Evolutionary conservation across 2,888 invertebrate genomes (phyloP).

Genomic region (Odontomyia ornata): DNA sequence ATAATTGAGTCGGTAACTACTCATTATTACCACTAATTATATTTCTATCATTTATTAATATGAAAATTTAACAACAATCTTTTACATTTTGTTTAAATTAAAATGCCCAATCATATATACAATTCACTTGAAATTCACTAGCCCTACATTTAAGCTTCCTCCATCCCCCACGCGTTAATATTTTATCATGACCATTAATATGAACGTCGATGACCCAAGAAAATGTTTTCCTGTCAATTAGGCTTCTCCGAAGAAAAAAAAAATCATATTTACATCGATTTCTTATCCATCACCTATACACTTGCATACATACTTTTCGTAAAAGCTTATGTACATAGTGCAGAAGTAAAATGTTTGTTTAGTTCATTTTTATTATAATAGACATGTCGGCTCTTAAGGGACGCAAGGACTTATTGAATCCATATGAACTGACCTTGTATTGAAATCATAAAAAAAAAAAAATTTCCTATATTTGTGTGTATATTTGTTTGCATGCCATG

Average conservation of each 20-base stretch:
- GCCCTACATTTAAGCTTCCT: too few species aligned
- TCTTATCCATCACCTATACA: neutral
- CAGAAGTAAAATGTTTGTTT: constrained; percentile 15
- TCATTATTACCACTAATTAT: too few species aligned
- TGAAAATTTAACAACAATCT: too few species aligned
- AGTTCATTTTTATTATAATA: constrained; percentile 38
- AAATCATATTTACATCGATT: constrained; percentile 42
- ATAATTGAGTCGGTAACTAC: too few species aligned
- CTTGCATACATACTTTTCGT: too few species aligned
- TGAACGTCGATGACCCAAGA: constrained; percentile 8
- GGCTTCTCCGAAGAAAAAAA: constrained; percentile 36
- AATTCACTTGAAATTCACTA: too few species aligned
- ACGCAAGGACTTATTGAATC: constrained; percentile 9
- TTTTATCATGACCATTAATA: neutral
- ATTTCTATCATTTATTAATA: too few species aligned
- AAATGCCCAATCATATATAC: too few species aligned
- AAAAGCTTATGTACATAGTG: neutral
- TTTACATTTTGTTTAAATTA: too few species aligned
- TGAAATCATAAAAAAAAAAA: neutral
- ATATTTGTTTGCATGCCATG: too few species aligned
- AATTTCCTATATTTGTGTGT: too few species aligned
- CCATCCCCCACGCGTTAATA: too few species aligned
- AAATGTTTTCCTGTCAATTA: constrained; percentile 43
- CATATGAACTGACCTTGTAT: constrained; percentile 30
- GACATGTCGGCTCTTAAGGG: constrained; percentile 18